Base-by-base conservation (phyloP, 2,888 invertebrate genomes). In the Epsilonema sp. region DNA sequence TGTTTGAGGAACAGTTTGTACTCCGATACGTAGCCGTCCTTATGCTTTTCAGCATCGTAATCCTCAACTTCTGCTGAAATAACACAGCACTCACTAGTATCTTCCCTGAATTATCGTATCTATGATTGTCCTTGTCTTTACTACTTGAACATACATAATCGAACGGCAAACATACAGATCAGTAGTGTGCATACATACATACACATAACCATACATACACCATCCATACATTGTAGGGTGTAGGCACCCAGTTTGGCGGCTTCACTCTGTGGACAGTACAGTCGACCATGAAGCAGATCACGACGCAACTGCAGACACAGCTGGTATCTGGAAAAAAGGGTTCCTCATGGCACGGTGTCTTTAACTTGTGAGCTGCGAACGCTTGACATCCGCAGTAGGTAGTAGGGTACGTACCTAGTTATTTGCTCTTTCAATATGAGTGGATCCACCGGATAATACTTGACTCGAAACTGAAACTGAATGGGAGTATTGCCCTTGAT, bases 361-460 rank as follows among this genome's bases (percentile, higher is more conserved):
- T n/a, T n/a, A n/a, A n/a, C n/a, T n/a, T n/a, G n/a, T n/a, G n/a
- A n/a, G n/a, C n/a, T n/a, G n/a, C n/a, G n/a, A n/a, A n/a, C n/a
- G n/a, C n/a, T n/a, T n/a, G n/a, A n/a, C n/a, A n/a, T n/a, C n/a
- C n/a, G n/a, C n/a, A n/a, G n/a, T n/a, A n/a, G n/a, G n/a, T n/a
- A n/a, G n/a, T n/a, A n/a, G n/a, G n/a, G n/a, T n/a, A n/a, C n/a
- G n/a, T 51, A 70, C 71, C 89, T 76, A 53, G 90, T 86, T 53
- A 86, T 80, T 68, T 90, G 84, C 66, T 90, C 92, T 67, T 84
- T 85, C 54, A 94, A 72, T 46, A 83, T 75, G 66, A 83, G 75
- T 19, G 92, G 90, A 70, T 92, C 87, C 48, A 84, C 83, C 19
- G 94, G 92, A 68, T 94, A 94, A 70, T 87, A 94, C 73, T 92